Conservation (phyloP, 1,140 invertebrate species). For the Lordiphosa mommai region DNA sequence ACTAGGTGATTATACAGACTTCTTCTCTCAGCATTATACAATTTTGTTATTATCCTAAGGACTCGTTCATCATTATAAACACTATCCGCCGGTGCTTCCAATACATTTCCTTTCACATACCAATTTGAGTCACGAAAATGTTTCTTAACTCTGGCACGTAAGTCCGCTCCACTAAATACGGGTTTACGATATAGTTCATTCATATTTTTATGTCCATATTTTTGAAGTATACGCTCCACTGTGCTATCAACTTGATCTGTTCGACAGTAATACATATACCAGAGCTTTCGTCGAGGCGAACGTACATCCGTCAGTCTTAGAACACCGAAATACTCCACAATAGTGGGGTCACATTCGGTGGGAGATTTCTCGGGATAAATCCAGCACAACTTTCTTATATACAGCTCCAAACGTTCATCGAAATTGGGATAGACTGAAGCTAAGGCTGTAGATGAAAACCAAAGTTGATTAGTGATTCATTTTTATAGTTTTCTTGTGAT, state of each 20-base stretch:
- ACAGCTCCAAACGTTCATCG: conserved; percentile 31
- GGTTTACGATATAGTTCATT: conserved; percentile 55
- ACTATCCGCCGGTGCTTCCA: conserved; percentile 43
- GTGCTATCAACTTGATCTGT: conserved; percentile 26
- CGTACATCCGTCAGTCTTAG: conserved; percentile 38
- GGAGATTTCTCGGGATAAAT: background rate
- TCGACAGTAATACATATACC: conserved; percentile 52
- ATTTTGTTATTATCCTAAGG: conserved; percentile 23
- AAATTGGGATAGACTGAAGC: conserved; percentile 14
- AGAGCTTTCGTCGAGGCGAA: conserved; percentile 40
- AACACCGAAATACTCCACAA: conserved; percentile 47
- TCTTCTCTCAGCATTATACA: conserved; percentile 34
- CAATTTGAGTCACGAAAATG: conserved; percentile 42
- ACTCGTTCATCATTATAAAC: conserved; percentile 46
- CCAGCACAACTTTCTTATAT: conserved; percentile 21
- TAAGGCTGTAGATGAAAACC: background rate
- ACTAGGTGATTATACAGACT: conserved; percentile 31
- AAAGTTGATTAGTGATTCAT: background rate
- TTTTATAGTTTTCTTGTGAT: no score
- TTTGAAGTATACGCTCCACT: conserved; percentile 37
- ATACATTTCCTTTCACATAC: conserved; percentile 52
- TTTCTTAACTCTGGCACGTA: conserved; percentile 40
- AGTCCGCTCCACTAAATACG: conserved; percentile 25
- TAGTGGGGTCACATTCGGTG: conserved; percentile 13
- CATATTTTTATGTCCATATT: conserved; percentile 58